Evolutionary conservation across 1,140 invertebrate genomes (phyloP).

Genomic region (Bombus pascuorum): DNA sequence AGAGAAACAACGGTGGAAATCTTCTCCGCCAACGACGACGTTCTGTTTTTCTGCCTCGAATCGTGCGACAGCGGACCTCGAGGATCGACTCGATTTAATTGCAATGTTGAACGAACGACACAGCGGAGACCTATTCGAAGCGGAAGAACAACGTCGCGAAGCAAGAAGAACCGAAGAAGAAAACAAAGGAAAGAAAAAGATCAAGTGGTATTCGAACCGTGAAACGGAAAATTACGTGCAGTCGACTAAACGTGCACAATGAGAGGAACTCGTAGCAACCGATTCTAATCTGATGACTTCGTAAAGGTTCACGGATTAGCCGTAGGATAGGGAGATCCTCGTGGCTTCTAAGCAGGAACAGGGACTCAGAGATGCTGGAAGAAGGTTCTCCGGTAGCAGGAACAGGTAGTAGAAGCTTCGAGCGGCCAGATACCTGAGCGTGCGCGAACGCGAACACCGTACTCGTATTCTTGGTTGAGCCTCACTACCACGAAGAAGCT

Average conservation of each 20-base stretch:
- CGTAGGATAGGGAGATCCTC: conserved; percentile 10
- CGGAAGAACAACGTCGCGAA: background rate
- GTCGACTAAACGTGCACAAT: conserved; percentile 63
- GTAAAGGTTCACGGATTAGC: conserved; percentile 36
- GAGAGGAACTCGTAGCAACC: conserved; percentile 46
- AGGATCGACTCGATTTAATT: conserved; percentile 12
- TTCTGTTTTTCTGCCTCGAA: background rate
- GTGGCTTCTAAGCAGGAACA: background rate
- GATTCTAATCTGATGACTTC: conserved; percentile 57
- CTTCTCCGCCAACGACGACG: background rate
- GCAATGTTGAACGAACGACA: no score
- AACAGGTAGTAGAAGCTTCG: conserved; percentile 58
- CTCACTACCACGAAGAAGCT: conserved; percentile 19
- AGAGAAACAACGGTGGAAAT: background rate
- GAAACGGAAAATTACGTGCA: conserved; percentile 65
- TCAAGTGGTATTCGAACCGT: conserved; percentile 4
- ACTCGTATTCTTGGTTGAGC: background rate
- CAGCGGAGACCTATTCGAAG: no score
- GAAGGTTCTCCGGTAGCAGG: conserved; percentile 31
- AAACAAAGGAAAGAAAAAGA: background rate
- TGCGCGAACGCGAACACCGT: conserved; percentile 6
- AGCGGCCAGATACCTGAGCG: conserved; percentile 45
- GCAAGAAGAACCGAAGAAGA: background rate
- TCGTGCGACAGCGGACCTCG: background rate
- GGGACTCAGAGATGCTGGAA: background rate